Conservation (phyloP, 1,140 invertebrate species). For the Nomia melanderi region DNA sequence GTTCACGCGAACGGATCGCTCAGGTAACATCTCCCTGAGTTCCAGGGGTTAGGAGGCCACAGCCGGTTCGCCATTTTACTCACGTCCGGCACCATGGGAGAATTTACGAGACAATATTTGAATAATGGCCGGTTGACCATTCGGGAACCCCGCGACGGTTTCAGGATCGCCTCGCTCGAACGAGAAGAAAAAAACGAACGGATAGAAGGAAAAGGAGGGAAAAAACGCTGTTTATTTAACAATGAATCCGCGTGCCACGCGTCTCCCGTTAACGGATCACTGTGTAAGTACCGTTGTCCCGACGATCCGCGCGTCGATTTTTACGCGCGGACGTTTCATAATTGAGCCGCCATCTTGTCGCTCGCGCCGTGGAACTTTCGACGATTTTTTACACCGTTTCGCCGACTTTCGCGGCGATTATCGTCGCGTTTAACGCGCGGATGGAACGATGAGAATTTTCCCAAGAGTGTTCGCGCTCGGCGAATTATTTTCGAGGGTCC, state of each 20-base stretch:
- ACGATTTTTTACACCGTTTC: too few species aligned
- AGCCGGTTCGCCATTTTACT: conserved; percentile 43
- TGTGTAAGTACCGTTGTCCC: conserved; percentile 24
- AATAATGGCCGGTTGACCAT: conserved; percentile 6
- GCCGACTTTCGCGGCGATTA: too few species aligned
- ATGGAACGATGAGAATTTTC: background rate
- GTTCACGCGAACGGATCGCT: conserved; percentile 48
- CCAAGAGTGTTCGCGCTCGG: background rate
- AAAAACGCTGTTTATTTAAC: background rate
- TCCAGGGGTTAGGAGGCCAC: conserved; percentile 61
- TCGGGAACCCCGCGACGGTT: background rate
- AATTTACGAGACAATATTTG: conserved; percentile 40
- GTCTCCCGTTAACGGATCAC: background rate
- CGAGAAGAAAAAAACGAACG: too few species aligned
- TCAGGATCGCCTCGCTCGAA: too few species aligned
- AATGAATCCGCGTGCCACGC: background rate
- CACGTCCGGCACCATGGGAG: conserved; percentile 46
- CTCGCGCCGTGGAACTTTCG: background rate
- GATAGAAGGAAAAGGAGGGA: background rate
- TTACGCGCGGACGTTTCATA: conserved; percentile 14
- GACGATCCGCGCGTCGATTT: conserved; percentile 21
- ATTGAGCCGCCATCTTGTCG: background rate
- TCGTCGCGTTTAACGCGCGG: background rate
- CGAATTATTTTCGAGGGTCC: background rate
- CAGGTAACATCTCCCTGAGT: conserved; percentile 16